Conservation (phyloP, 2,113 vertebrate species). For the Ursus arctos region DNA sequence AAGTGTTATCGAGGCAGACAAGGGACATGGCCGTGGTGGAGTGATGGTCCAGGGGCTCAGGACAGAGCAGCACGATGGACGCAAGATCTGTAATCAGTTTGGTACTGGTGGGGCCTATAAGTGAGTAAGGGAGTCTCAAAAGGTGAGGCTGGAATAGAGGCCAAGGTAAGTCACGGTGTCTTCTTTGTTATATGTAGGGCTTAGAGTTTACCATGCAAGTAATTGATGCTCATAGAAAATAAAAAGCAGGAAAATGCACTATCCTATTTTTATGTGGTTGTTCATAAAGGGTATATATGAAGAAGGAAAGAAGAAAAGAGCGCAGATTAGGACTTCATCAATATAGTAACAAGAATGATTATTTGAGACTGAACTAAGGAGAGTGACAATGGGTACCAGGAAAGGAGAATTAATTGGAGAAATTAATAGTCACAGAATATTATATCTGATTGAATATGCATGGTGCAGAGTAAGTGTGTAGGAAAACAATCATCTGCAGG, state of each 20-base stretch:
- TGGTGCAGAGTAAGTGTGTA: neutral
- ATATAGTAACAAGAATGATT: neutral
- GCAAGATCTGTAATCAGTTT: neutral
- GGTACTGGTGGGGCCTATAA: fast-evolving
- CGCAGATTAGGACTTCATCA: neutral
- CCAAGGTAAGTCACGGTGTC: neutral
- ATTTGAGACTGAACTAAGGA: neutral
- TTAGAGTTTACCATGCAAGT: neutral
- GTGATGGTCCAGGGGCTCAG: neutral
- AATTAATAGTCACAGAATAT: neutral
- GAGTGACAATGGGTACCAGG: fast-evolving
- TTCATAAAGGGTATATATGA: neutral
- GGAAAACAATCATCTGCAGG: neutral
- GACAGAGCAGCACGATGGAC: neutral
- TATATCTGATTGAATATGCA: neutral
- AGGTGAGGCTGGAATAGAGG: fast-evolving
- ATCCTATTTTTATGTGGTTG: neutral
- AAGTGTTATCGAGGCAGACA: no score
- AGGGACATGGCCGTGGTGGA: no score
- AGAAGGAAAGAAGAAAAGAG: neutral
- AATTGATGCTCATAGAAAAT: neutral
- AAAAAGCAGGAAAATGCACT: no score
- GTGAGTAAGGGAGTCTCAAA: neutral
- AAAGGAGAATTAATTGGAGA: neutral
- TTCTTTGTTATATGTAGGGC: no score